Conservation (phyloP, 2,888 invertebrate species). For the Brachyptera putata region DNA sequence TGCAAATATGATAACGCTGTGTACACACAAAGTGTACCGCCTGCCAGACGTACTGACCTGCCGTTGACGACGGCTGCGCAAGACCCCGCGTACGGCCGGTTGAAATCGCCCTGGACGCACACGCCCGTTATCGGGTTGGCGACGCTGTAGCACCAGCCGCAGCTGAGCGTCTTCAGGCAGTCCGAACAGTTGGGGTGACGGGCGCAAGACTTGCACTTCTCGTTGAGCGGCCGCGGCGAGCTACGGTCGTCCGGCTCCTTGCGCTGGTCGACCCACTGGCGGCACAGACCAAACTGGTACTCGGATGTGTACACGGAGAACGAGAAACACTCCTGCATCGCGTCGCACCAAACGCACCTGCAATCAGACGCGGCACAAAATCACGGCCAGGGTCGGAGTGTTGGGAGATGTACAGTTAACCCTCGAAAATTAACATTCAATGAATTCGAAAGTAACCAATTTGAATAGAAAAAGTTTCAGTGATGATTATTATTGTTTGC, state of each 20-base stretch:
- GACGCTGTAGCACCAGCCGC: slow-evolving; percentile 91
- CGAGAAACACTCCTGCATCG: slow-evolving; percentile 74
- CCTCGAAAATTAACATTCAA: too few species aligned
- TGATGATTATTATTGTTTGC: too few species aligned
- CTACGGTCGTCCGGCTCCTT: slow-evolving; percentile 19
- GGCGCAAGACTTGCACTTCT: slow-evolving; percentile 75
- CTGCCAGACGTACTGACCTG: not conserved
- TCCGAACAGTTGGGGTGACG: slow-evolving; percentile 70
- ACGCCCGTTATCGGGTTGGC: slow-evolving; percentile 84
- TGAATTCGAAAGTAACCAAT: too few species aligned
- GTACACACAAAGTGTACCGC: too few species aligned
- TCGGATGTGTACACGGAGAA: slow-evolving; percentile 94
- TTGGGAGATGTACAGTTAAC: not conserved
- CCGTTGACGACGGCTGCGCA: not conserved
- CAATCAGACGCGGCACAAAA: slow-evolving; percentile 48
- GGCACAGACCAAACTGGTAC: slow-evolving; percentile 90
- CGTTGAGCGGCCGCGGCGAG: slow-evolving; percentile 11
- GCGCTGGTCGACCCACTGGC: slow-evolving; percentile 83
- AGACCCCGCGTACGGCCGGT: slow-evolving; percentile 62
- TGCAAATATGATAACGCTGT: too few species aligned
- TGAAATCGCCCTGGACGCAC: slow-evolving; percentile 83
- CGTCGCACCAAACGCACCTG: slow-evolving; percentile 75
- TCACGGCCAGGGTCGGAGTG: not conserved
- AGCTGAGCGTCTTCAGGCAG: slow-evolving; percentile 78
- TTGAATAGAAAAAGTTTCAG: too few species aligned